Percentiles rank a stretch among this genome's conserved stretches.
These are phyloP conservation scores for Gnatocerus cornutus DNA, from an alignment of 2,888 invertebrate genomes.

Conservation along the genomic window DNA sequence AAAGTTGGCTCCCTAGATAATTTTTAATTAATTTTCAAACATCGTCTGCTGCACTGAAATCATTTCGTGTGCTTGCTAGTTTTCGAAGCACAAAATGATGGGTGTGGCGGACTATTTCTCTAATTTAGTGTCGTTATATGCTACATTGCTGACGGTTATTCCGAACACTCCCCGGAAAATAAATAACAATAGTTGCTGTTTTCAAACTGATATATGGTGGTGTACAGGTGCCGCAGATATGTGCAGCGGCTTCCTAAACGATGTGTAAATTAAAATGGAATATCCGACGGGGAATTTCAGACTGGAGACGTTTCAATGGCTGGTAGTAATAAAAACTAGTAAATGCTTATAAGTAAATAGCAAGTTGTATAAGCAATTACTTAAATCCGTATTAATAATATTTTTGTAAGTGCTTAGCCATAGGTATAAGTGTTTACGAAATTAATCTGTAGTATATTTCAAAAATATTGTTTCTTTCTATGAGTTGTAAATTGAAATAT, in stretches of 20 bases:
- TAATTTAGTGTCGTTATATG: slow-evolving; percentile 33
- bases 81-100: slow-evolving; percentile 19
- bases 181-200: slow-evolving; percentile 34
- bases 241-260: not conserved
- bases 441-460: too few relatives aligned
- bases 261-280: not conserved
- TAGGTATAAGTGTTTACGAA: too few relatives aligned
- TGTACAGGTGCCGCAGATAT: slow-evolving; percentile 16
- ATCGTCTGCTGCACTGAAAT: not conserved
- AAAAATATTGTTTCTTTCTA: too few relatives aligned
- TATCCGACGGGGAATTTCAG: not conserved
- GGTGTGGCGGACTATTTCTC: slow-evolving; percentile 19
- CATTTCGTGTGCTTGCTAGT: not conserved
- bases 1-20: slow-evolving; percentile 3
- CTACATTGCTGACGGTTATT: slow-evolving; percentile 18
- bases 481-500: too few relatives aligned
- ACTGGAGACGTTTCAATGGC: not conserved
- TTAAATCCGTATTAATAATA: too few relatives aligned
- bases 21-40: slow-evolving; percentile 34
- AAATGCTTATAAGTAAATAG: too few relatives aligned
- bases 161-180: slow-evolving; percentile 29
- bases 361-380: too few relatives aligned
- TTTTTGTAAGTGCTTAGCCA: too few relatives aligned
- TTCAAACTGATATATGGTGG: slow-evolving; percentile 20
- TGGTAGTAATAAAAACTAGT: too few relatives aligned